phyloP scores from a whole-genome alignment of 2,888 invertebrate species.

The Leucoptera coffeella region DNA sequence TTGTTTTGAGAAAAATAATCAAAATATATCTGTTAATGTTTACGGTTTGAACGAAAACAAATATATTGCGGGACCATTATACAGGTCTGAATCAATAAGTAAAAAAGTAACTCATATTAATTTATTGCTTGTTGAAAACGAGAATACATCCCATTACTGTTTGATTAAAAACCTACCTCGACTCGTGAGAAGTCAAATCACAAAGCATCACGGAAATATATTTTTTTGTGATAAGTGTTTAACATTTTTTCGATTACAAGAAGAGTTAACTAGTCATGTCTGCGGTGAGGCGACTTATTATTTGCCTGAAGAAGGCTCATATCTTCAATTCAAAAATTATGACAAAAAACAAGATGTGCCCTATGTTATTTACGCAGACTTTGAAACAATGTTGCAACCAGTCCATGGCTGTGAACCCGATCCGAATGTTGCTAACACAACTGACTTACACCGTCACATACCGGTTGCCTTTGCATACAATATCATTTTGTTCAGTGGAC shows the following conservation, averaged over 20 bases:
- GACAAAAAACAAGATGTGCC: slow-evolving; percentile 4
- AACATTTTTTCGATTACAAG: slow-evolving; percentile 2
- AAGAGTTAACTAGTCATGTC: slow-evolving; percentile 2
- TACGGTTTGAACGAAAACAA: slow-evolving; percentile 2
- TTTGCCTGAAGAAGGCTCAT: slow-evolving; percentile 4
- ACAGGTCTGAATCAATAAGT: slow-evolving; percentile 1
- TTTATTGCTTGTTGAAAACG: not conserved
- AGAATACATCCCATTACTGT: not conserved
- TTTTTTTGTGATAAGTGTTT: slow-evolving; percentile 3
- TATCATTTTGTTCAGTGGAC: not conserved
- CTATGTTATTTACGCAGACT: slow-evolving; percentile 5
- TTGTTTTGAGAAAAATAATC: slow-evolving; percentile 4
- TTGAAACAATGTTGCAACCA: slow-evolving; percentile 3
- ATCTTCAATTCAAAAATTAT: slow-evolving; percentile 6
- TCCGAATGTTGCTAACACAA: not conserved
- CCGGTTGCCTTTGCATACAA: slow-evolving; percentile 4
- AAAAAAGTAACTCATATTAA: slow-evolving; percentile 2
- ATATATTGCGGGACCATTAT: slow-evolving; percentile 1
- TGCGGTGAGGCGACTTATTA: slow-evolving; percentile 3
- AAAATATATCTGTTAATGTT: slow-evolving; percentile 1
- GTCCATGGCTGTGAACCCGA: not conserved
- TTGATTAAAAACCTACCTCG: slow-evolving; percentile 1
- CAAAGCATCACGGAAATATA: not conserved
- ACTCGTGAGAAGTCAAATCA: not conserved
- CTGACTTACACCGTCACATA: not conserved